Conservation (phyloP, 2,113 vertebrate species). For the Oreochromis niloticus region DNA sequence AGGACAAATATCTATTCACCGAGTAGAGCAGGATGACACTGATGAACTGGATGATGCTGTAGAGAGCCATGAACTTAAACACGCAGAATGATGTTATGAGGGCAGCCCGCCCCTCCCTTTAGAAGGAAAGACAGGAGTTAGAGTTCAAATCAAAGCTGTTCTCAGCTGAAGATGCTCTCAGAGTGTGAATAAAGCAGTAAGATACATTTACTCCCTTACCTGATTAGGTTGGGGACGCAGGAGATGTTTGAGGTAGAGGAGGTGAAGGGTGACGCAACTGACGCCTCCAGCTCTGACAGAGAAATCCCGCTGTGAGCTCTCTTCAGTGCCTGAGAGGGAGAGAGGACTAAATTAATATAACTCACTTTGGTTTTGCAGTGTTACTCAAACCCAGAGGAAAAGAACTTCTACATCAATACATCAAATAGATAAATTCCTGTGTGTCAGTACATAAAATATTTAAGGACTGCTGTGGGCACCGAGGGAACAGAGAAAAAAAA, state of each 20-base stretch:
- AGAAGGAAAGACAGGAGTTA: not conserved
- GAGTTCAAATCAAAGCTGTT: not conserved
- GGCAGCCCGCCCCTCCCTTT: slow-evolving; percentile 94
- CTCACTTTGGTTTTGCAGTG: not conserved
- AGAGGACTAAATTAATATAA: not conserved
- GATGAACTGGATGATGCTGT: slow-evolving; percentile 97
- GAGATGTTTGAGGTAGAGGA: slow-evolving; percentile 90
- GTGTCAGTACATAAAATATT: not conserved
- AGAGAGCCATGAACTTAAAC: slow-evolving; percentile 98
- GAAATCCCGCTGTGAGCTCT: slow-evolving; percentile 94
- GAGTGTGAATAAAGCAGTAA: not conserved
- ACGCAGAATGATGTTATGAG: slow-evolving; percentile 97
- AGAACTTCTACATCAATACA: not conserved
- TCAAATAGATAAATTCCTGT: not conserved
- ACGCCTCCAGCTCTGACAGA: slow-evolving; percentile 94
- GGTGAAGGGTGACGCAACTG: slow-evolving; percentile 96
- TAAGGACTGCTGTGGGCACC: not conserved
- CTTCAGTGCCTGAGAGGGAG: slow-evolving; percentile 83
- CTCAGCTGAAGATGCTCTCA: not conserved
- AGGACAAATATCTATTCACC: slow-evolving; percentile 72
- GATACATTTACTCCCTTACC: slow-evolving; percentile 65
- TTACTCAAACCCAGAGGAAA: not conserved
- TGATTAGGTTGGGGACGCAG: slow-evolving; percentile 95
- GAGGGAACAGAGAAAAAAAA: not conserved
- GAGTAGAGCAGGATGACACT: slow-evolving; percentile 92